A percentile compares a stretch with the other conserved stretches of the same genome.
phyloP scores from a whole-genome alignment of 2,888 invertebrate species.

The Lydus trimaculatus region DNA sequence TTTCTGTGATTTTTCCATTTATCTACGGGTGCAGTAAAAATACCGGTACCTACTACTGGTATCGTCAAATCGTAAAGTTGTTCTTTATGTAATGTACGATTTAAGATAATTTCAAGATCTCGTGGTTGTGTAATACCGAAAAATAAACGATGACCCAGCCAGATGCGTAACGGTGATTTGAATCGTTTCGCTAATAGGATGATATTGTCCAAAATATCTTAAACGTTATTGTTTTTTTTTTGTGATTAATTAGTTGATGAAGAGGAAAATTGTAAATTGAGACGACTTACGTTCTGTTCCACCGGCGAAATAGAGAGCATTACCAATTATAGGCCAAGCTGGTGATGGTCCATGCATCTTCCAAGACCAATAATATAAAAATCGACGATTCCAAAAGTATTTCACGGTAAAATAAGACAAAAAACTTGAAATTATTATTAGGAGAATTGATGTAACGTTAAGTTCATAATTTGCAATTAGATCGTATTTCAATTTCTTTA shows the following conservation, averaged over 20 bases:
- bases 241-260: background rate
- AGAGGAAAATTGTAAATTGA: background rate
- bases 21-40: slow-evolving; percentile 43
- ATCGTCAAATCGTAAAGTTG: slow-evolving; percentile 39
- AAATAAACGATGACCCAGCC: slow-evolving; percentile 46
- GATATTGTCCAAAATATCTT: slow-evolving; percentile 15
- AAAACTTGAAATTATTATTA: background rate
- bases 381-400: slow-evolving; percentile 12
- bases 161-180: slow-evolving; percentile 35
- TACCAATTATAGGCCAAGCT: slow-evolving; percentile 14
- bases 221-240: no score
- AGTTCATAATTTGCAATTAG: background rate
- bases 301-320: slow-evolving; percentile 13
- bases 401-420: background rate
- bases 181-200: background rate
- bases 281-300: slow-evolving; percentile 9
- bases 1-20: slow-evolving; percentile 69
- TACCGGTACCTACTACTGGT: slow-evolving; percentile 40
- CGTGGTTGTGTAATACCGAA: slow-evolving; percentile 44
- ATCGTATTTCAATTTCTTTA: background rate
- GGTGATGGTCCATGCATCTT: slow-evolving; percentile 10
- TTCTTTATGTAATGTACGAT: slow-evolving; percentile 44
- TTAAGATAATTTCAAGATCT: slow-evolving; percentile 46
- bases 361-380: slow-evolving; percentile 5
- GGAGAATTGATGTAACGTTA: background rate